Evolutionary conservation across 2,888 invertebrate species (phyloP).

Genomic region (Troides oblongomaculatus): DNA sequence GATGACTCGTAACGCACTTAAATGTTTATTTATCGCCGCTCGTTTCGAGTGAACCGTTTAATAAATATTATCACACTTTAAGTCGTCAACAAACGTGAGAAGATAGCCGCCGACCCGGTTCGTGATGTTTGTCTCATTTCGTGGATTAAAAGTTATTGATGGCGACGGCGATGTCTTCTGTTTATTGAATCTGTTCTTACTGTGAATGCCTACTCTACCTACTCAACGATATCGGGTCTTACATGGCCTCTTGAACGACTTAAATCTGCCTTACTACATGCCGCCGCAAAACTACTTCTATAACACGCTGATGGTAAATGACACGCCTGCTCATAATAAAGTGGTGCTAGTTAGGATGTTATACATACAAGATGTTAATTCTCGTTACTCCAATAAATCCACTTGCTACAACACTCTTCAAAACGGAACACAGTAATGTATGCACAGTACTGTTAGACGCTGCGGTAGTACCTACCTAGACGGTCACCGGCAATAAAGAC

Average conservation of each 20-base stretch:
- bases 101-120: constrained; percentile 76
- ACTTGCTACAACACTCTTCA: too few relatives aligned
- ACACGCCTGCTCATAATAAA: too few relatives aligned
- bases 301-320: constrained; percentile 52
- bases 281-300: constrained; percentile 64
- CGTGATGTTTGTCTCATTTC: constrained; percentile 77
- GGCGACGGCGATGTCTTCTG: constrained; percentile 63
- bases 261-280: constrained; percentile 63
- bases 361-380: too few relatives aligned
- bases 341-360: too few relatives aligned
- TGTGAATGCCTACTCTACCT: constrained; percentile 62
- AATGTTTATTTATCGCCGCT: constrained; percentile 72
- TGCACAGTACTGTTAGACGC: too few relatives aligned
- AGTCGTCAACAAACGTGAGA: constrained; percentile 79
- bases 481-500: too few relatives aligned
- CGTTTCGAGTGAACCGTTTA: constrained; percentile 74
- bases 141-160: constrained; percentile 73
- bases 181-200: constrained; percentile 69
- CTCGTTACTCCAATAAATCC: too few relatives aligned
- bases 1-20: constrained; percentile 73
- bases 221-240: constrained; percentile 52
- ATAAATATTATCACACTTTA: constrained; percentile 78
- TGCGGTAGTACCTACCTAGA: too few relatives aligned
- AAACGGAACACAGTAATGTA: too few relatives aligned
- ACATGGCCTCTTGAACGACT: constrained; percentile 64